Conservation (phyloP, 2,113 vertebrate genomes). For the Sigmodon hispidus region DNA sequence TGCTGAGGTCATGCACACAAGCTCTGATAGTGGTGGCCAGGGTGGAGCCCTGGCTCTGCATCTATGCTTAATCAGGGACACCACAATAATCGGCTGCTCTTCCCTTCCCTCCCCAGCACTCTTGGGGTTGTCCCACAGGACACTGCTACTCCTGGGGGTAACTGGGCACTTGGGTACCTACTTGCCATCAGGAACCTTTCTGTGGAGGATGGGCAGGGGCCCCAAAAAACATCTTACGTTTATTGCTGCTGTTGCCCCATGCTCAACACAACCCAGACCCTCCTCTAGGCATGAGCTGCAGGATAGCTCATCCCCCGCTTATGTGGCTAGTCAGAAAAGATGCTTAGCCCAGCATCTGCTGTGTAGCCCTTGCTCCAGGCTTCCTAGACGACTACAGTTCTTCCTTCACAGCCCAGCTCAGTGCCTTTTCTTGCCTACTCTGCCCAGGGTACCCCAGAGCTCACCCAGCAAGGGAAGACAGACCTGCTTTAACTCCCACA, state of each 20-base stretch:
- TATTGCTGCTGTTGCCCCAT: neutral
- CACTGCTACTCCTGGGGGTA: neutral
- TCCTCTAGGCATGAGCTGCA: neutral
- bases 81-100: neutral
- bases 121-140: neutral
- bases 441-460: neutral
- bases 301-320: neutral
- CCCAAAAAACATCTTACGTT: no score
- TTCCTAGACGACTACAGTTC: neutral
- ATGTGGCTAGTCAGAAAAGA: neutral
- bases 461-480: no score
- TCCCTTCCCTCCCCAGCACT: rapidly evolving
- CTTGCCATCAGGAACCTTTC: neutral
- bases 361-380: neutral
- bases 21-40: neutral
- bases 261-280: rapidly evolving
- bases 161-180: rapidly evolving
- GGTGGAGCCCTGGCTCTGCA: neutral
- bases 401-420: neutral
- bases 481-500: neutral
- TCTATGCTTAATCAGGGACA: neutral
- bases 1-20: neutral
- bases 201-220: no score
- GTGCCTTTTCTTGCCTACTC: neutral
- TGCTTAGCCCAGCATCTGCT: no score